A percentile compares a stretch with the other conserved stretches of the same genome.
Conservation (phyloP, 2,888 invertebrate species). For the Sacculina carcini region DNA sequence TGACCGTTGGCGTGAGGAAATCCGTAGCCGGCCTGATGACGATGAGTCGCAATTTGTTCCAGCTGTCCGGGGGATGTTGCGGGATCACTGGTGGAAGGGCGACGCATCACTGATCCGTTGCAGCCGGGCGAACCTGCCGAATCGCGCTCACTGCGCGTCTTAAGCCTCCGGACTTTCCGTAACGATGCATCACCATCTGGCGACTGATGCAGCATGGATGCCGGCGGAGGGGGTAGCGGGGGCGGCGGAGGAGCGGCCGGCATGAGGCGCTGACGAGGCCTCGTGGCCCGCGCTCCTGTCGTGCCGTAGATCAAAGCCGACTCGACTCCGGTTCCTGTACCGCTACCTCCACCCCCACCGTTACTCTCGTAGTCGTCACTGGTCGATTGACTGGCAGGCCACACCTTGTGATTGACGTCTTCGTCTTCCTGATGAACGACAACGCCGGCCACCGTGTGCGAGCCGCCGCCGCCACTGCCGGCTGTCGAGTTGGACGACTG, state of each 20-base stretch:
- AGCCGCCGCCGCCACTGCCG: conserved; percentile 14
- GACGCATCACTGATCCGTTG: background rate
- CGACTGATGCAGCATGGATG: conserved; percentile 16
- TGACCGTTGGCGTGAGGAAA: background rate
- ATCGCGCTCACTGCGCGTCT: background rate
- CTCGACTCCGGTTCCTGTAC: conserved; percentile 9
- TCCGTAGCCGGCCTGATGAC: too few relatives aligned
- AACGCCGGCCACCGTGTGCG: conserved; percentile 8
- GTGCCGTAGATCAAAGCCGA: conserved; percentile 13
- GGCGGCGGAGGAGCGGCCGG: conserved; percentile 53
- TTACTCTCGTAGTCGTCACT: conserved; percentile 26
- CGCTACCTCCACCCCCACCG: conserved; percentile 4
- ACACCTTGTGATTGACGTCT: conserved; percentile 78
- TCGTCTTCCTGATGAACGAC: conserved; percentile 36
- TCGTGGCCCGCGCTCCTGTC: conserved; percentile 14
- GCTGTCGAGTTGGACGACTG: conserved; percentile 20
- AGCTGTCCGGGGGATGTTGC: too few relatives aligned
- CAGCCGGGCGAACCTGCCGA: background rate
- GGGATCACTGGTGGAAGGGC: too few relatives aligned
- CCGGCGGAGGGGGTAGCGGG: conserved; percentile 41
- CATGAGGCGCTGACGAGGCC: conserved; percentile 53
- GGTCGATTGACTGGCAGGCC: conserved; percentile 63
- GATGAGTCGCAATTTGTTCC: too few relatives aligned
- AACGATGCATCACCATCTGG: too few relatives aligned
- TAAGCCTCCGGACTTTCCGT: background rate